A percentile compares a stretch with the other conserved stretches of the same genome.
Conservation (phyloP, 2,888 invertebrate genomes). For the Andricus curvator region DNA sequence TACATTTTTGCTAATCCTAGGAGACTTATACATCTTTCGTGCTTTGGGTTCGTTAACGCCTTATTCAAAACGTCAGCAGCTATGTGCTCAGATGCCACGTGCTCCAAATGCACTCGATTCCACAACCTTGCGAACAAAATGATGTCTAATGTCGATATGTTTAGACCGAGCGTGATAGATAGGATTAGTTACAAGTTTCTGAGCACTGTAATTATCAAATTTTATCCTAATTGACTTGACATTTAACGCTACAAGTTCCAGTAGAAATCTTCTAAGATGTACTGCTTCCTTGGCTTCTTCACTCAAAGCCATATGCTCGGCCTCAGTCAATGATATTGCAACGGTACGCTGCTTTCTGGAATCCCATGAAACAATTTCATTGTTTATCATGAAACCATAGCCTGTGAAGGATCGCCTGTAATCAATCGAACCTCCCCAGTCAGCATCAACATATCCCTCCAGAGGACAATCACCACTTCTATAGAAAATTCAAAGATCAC, state of each 20-base stretch:
- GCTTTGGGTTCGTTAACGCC: slow-evolving; percentile 1
- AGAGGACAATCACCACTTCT: background rate
- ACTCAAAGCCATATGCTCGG: slow-evolving; percentile 60
- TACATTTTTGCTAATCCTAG: slow-evolving; percentile 20
- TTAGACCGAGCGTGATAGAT: slow-evolving; percentile 49
- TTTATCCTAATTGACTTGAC: background rate
- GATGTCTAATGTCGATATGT: slow-evolving; percentile 51
- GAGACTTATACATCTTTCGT: slow-evolving; percentile 26
- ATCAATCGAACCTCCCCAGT: slow-evolving; percentile 7
- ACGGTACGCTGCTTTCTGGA: slow-evolving; percentile 60
- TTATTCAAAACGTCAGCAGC: slow-evolving; percentile 49
- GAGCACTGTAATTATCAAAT: slow-evolving; percentile 42
- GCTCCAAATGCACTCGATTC: slow-evolving; percentile 36
- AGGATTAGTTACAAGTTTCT: slow-evolving; percentile 45
- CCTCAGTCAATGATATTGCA: slow-evolving; percentile 63
- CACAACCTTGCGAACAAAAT: slow-evolving; percentile 48
- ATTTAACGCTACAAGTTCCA: slow-evolving; percentile 8
- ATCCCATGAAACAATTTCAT: slow-evolving; percentile 36
- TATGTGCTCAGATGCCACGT: slow-evolving; percentile 42
- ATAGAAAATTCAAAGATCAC: background rate
- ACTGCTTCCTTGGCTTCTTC: slow-evolving; percentile 36
- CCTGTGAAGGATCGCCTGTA: slow-evolving; percentile 16
- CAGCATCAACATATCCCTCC: slow-evolving; percentile 23
- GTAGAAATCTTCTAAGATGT: slow-evolving; percentile 21
- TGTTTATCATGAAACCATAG: slow-evolving; percentile 16